Evolutionary conservation across 2,797 vertebrate species (phyloP).

Genomic region (Phaenicophaeus curvirostris): DNA sequence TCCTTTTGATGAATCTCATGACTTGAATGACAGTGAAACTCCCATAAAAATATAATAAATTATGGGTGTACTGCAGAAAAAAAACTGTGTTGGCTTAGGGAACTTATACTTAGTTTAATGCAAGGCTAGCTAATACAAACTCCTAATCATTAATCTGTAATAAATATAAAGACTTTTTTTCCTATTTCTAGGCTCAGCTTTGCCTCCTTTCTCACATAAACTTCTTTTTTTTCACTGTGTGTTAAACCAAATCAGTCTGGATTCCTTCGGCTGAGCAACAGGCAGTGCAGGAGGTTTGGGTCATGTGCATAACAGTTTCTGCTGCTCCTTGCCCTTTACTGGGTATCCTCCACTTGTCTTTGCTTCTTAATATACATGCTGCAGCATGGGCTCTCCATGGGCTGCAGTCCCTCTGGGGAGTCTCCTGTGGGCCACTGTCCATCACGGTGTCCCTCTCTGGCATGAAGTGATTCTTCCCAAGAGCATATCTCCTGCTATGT

Average conservation of each 20-base stretch:
- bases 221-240: background rate
- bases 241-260: background rate
- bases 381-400: background rate
- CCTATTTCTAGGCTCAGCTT: background rate
- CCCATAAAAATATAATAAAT: constrained; percentile 14
- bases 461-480: background rate
- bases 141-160: background rate
- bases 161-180: no score
- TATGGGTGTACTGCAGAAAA: background rate
- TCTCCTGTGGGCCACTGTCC: fast-evolving
- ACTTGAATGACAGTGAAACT: background rate
- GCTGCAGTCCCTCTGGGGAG: background rate
- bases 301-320: background rate
- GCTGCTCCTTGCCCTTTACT: background rate
- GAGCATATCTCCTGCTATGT: fast-evolving
- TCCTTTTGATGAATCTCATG: constrained; percentile 1
- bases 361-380: background rate
- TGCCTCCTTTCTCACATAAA: background rate
- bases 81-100: background rate
- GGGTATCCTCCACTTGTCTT: fast-evolving
- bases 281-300: background rate
- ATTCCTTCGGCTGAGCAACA: background rate
- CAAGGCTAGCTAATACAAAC: background rate
- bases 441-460: fast-evolving
- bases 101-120: background rate